A percentile compares a stretch with the other conserved stretches of the same genome.
Conservation (phyloP, 2,797 vertebrate genomes). For the Enteromius anoplus region DNA sequence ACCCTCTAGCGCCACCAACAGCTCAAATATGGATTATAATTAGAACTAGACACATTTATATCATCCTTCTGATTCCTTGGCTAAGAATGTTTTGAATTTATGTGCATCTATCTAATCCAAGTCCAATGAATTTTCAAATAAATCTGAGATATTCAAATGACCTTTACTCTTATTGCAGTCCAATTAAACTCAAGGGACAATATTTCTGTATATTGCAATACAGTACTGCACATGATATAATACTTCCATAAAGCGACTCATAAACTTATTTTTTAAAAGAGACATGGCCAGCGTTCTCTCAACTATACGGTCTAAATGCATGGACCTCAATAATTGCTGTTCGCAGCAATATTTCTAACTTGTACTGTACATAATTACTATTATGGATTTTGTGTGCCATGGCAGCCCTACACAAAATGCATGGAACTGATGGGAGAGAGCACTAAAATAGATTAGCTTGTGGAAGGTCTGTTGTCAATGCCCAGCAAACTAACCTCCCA, state of each 20-base stretch:
- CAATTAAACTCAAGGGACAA: background rate
- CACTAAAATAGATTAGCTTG: background rate
- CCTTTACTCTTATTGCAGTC: background rate
- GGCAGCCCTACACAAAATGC: background rate
- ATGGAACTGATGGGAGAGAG: background rate
- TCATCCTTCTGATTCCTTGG: background rate
- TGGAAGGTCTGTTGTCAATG: background rate
- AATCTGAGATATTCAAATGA: background rate
- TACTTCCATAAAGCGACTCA: background rate
- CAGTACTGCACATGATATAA: background rate
- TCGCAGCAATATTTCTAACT: background rate
- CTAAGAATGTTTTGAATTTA: background rate
- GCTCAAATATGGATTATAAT: background rate
- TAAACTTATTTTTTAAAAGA: background rate
- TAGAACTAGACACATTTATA: background rate
- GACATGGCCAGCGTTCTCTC: background rate
- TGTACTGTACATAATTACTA: background rate
- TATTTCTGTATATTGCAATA: background rate
- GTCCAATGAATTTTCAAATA: background rate
- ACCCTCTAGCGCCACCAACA: background rate
- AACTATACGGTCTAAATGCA: background rate
- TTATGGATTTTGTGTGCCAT: background rate
- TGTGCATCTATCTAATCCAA: background rate
- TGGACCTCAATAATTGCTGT: background rate
- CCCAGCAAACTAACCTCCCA: background rate